Evolutionary conservation across 2,888 invertebrate genomes (phyloP).

Genomic region (Trissonchulus latispiculum): DNA sequence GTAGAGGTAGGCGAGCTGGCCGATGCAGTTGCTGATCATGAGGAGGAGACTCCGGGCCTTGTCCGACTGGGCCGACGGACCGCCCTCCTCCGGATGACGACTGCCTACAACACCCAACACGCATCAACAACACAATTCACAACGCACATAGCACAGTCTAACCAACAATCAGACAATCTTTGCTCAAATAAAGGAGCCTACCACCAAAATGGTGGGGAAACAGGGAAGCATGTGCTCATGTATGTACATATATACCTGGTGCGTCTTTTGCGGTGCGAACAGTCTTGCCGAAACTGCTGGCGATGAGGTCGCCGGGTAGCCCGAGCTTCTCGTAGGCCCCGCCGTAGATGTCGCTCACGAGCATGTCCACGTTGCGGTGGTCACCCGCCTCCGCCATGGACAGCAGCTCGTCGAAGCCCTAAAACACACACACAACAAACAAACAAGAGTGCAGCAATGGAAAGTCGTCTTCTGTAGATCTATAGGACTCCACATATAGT

Average conservation of each 20-base stretch:
- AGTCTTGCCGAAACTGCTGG: slow-evolving; percentile 60
- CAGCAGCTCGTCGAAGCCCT: slow-evolving; percentile 59
- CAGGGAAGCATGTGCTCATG: not conserved
- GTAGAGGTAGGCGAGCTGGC: slow-evolving; percentile 60
- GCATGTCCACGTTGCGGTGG: slow-evolving; percentile 58
- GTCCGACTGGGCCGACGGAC: no score
- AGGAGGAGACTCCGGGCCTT: slow-evolving; percentile 57
- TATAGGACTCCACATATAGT: not conserved
- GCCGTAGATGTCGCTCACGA: slow-evolving; percentile 60
- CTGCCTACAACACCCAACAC: no score
- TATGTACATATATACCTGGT: not conserved
- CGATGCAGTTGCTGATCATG: slow-evolving; percentile 60
- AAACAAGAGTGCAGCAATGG: no score
- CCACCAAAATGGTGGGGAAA: no score
- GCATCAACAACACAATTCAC: no score
- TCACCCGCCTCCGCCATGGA: slow-evolving; percentile 58
- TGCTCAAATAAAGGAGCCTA: no score
- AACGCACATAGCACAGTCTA: no score
- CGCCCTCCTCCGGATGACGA: no score
- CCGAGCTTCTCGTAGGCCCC: slow-evolving; percentile 51
- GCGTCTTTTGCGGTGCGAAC: slow-evolving; percentile 15
- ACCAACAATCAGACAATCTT: no score
- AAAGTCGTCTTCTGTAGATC: no score
- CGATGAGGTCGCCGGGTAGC: slow-evolving; percentile 57
- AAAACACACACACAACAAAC: not conserved